Evolutionary conservation across 2,888 invertebrate genomes (phyloP).

Genomic region (Alsophila aescularia): DNA sequence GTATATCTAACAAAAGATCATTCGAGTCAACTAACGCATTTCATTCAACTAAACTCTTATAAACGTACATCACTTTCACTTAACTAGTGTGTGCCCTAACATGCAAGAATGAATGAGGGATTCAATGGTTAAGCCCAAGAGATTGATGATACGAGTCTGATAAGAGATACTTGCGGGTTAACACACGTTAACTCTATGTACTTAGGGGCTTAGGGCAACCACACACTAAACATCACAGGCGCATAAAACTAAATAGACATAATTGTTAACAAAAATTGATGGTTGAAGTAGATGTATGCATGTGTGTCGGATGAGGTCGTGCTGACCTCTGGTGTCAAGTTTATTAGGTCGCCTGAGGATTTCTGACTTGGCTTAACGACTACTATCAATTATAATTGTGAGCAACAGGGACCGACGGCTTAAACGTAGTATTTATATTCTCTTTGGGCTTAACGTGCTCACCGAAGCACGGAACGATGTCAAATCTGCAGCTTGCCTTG

Average conservation of each 20-base stretch:
- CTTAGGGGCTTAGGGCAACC: not conserved
- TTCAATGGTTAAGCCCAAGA: constrained; percentile 24
- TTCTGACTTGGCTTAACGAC: no score
- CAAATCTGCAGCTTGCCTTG: no score
- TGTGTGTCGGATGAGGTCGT: no score
- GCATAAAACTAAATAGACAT: not conserved
- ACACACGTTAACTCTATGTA: constrained; percentile 6
- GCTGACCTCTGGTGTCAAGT: no score
- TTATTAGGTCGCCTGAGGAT: no score
- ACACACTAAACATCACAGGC: not conserved
- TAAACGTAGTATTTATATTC: no score
- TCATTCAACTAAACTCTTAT: constrained; percentile 5
- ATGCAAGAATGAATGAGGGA: constrained; percentile 13
- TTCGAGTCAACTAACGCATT: not conserved
- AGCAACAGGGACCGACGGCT: no score
- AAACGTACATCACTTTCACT: constrained; percentile 8
- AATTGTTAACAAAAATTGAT: no score
- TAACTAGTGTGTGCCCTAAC: not conserved
- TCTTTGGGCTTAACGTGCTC: no score
- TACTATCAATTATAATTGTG: no score
- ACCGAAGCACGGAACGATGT: no score
- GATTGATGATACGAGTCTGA: constrained; percentile 32
- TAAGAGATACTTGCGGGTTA: constrained; percentile 15
- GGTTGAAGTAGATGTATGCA: no score
- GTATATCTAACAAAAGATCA: not conserved